Evolutionary conservation across 2,113 vertebrate species (phyloP), one percentile per base, ranked within the genome.

Genomic region (Archilochus colubris): DNA sequence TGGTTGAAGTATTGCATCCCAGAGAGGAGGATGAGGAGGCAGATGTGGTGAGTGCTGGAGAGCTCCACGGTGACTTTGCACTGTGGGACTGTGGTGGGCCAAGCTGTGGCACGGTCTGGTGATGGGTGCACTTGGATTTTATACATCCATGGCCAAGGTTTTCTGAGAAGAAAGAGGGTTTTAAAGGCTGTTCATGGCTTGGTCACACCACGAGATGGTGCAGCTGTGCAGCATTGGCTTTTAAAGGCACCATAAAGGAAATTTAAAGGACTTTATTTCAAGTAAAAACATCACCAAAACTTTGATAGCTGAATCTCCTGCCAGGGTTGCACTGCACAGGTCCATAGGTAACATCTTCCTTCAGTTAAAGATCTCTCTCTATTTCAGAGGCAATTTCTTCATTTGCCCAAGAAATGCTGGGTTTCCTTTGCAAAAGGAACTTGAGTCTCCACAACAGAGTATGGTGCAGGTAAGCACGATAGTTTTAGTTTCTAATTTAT

Each of bases 161-260:
- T 14, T 14, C 1, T 1, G n/a, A 2, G 18, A 36, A 54, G 0
- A 0, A 4, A 10, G 28, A 10, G 19, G 64, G 24, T 14, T 74
- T 53, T 7, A 3, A 18, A 53, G 75, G 76, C 21, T 59, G 0
- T 95, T 94, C 92, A 95, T 76, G 80, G 89, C 82, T 24, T 18
- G 70, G 36, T 63, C 14, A 1, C 73, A 78, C 96, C 95, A 95
- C 94, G 86, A 97, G 96, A 55, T 96, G 96, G 96, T 75, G 94
- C 94, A 90, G 79, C 94, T 69, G 94, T 5, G 78, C 93, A 95
- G 89, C 2, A 3, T 9, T 92, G 89, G 67, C 78, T 69, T 82
- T 91, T 62, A 91, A 86, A 95, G 88, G 88, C 15, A 0, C 73
- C 79, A 3, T 2, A 0, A 67, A 5, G 48, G 46, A 15, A 21